Percentiles rank a stretch among this genome's conserved stretches.
Evolutionary conservation across 1,140 invertebrate species (phyloP).

Genomic region (Tetragnatha versicolor): DNA sequence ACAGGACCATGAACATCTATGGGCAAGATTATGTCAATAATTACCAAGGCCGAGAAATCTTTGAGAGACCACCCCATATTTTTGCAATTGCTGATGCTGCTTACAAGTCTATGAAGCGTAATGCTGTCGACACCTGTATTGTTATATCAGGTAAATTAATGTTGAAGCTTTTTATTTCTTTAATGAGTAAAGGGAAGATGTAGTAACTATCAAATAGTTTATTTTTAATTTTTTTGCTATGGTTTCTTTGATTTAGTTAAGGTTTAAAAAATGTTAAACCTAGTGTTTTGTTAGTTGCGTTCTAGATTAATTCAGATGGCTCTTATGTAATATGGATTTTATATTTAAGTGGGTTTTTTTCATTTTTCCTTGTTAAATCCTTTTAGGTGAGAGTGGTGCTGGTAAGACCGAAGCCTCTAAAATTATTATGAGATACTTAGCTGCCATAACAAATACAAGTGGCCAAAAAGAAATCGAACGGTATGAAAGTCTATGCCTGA

Average conservation of each 20-base stretch:
- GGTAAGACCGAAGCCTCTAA: conserved; percentile 98
- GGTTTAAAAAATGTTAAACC: too few species aligned
- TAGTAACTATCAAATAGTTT: too few species aligned
- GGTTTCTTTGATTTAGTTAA: too few species aligned
- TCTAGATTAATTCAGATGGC: too few species aligned
- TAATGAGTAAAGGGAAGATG: not conserved
- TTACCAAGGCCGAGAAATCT: conserved; percentile 86
- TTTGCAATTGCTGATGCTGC: conserved; percentile 85
- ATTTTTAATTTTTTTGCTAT: too few species aligned
- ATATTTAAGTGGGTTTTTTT: too few species aligned
- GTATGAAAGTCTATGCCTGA: conserved; percentile 69
- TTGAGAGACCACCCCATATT: conserved; percentile 85
- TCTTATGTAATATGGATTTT: too few species aligned
- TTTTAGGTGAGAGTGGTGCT: conserved; percentile 85
- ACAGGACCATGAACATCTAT: conserved; percentile 78
- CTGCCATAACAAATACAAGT: conserved; percentile 91
- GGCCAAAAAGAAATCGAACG: conserved; percentile 93
- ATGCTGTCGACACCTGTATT: conserved; percentile 68
- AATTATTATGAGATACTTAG: conserved; percentile 99
- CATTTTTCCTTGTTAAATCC: not conserved
- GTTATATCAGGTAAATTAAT: conserved; percentile 58
- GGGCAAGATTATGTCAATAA: conserved; percentile 75
- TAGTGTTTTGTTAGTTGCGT: too few species aligned
- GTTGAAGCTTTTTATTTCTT: too few species aligned
- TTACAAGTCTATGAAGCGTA: conserved; percentile 82